phyloP scores from a whole-genome alignment of 2,113 vertebrate species.

The Sylvilagus bachmani region DNA sequence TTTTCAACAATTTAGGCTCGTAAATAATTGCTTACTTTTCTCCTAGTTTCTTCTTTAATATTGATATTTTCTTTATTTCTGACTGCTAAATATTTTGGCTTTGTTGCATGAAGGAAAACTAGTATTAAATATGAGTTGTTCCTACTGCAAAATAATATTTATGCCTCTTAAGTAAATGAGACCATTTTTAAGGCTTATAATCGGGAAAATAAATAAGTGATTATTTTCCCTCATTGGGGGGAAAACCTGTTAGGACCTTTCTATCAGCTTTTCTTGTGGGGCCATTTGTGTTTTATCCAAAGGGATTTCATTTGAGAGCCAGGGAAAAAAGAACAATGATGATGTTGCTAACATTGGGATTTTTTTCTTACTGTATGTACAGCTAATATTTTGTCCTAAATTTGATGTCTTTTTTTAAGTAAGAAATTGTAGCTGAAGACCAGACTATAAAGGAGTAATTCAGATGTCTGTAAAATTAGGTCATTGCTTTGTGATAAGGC shows the following conservation, averaged over 20 bases:
- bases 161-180: neutral
- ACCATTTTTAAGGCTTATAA: neutral
- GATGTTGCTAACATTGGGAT: neutral
- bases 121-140: constrained; percentile 4
- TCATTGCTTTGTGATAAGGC: constrained; percentile 32
- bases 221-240: neutral
- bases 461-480: constrained; percentile 6
- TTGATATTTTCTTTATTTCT: constrained; percentile 21
- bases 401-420: constrained; percentile 9
- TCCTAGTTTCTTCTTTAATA: neutral
- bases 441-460: constrained; percentile 30
- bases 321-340: neutral
- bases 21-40: constrained; percentile 2
- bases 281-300: neutral
- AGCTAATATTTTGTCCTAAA: constrained; percentile 7
- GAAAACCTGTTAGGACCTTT: neutral
- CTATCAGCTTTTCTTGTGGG: neutral
- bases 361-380: neutral
- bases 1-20: constrained; percentile 5
- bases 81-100: neutral
- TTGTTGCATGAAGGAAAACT: constrained; percentile 11
- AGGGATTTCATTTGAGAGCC: neutral
- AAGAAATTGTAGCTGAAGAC: neutral
- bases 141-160: constrained; percentile 31
- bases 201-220: constrained; percentile 15